A percentile compares a stretch with the other conserved stretches of the same genome.
Evolutionary conservation across 2,113 vertebrate species (phyloP).

Genomic region (Tichodroma muraria): DNA sequence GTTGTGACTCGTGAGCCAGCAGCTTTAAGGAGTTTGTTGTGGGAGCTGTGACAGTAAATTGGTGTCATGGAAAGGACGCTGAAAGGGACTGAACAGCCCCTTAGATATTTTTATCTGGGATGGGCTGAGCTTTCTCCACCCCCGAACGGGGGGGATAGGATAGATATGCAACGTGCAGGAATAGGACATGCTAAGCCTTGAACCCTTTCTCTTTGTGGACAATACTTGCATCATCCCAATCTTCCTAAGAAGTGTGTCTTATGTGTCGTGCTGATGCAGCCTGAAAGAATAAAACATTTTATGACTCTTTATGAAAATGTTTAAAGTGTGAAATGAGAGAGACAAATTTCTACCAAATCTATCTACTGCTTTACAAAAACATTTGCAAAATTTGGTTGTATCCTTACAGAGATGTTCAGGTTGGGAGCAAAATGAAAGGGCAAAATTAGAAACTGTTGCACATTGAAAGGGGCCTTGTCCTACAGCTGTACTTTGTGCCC

Average conservation of each 20-base stretch:
- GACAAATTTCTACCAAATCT: background rate
- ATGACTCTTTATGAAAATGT: background rate
- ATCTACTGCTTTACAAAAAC: rapidly evolving
- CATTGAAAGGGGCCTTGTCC: no score
- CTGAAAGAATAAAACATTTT: background rate
- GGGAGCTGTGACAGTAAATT: background rate
- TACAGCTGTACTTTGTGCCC: background rate
- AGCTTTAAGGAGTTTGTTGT: background rate
- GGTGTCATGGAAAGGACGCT: background rate
- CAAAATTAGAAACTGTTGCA: background rate
- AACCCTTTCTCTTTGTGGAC: background rate
- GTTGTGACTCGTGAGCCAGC: background rate
- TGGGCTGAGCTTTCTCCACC: background rate
- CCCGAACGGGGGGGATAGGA: background rate
- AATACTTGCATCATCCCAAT: background rate
- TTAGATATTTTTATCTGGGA: background rate
- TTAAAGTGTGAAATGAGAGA: background rate
- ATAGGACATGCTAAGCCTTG: background rate
- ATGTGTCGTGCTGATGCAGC: rapidly evolving
- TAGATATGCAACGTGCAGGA: background rate
- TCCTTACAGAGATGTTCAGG: background rate
- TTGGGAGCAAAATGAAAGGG: background rate
- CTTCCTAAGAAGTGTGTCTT: background rate
- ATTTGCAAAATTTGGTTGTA: background rate
- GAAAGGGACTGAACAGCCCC: background rate